A percentile compares a stretch with the other conserved stretches of the same genome.
Evolutionary conservation across 2,888 invertebrate genomes (phyloP).

Genomic region (Argyresthia goedartella): DNA sequence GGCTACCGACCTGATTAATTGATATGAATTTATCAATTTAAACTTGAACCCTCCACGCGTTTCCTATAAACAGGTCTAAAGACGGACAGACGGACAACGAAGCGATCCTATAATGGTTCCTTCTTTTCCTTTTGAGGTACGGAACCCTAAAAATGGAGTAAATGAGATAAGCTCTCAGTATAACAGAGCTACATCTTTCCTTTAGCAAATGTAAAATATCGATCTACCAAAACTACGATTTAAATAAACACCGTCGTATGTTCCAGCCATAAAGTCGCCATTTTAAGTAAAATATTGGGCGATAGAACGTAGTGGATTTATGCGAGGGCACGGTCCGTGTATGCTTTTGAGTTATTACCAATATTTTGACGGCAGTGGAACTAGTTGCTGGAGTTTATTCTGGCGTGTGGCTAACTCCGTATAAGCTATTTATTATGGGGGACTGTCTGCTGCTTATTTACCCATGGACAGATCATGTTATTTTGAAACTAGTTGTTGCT

Average conservation of each 20-base stretch:
- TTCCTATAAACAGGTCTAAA: too few species aligned
- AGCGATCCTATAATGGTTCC: too few species aligned
- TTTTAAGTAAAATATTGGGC: constrained; percentile 42
- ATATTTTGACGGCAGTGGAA: not conserved
- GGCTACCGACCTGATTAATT: too few species aligned
- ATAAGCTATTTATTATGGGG: not conserved
- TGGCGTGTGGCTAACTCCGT: not conserved
- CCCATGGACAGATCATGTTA: too few species aligned
- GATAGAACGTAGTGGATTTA: constrained; percentile 45
- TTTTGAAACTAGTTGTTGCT: too few species aligned
- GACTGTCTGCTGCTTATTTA: too few species aligned
- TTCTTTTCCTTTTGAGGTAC: too few species aligned
- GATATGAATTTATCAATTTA: too few species aligned
- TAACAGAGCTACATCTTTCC: too few species aligned
- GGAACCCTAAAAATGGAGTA: too few species aligned
- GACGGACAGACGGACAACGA: too few species aligned
- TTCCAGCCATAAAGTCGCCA: constrained; percentile 36
- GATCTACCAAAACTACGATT: constrained; percentile 15
- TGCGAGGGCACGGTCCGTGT: constrained; percentile 38
- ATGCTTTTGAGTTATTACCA: constrained; percentile 6
- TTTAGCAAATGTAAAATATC: constrained; percentile 6
- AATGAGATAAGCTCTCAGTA: not conserved
- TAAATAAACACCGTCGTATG: constrained; percentile 33
- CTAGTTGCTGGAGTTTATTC: not conserved
- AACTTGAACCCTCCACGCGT: too few species aligned